A percentile compares a stretch with the other conserved stretches of the same genome.
Evolutionary conservation across 2,888 invertebrate species (phyloP).

Genomic region (Drosophila parthenogenetica): DNA sequence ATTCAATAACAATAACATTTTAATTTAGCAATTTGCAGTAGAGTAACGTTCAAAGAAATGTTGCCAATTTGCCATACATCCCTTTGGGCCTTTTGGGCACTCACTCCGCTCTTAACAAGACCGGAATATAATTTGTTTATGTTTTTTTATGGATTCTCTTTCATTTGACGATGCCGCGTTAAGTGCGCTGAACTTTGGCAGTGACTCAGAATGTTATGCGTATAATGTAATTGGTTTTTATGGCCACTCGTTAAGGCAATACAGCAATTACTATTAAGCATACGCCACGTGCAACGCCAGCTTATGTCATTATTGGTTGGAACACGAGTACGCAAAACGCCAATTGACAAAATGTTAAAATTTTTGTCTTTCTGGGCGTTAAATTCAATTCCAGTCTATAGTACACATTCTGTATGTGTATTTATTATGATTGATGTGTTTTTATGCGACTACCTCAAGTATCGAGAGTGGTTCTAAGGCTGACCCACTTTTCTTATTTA

Average conservation of each 20-base stretch:
- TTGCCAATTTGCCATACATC: conserved; percentile 48
- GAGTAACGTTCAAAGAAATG: conserved; percentile 12
- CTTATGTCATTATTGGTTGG: conserved; percentile 24
- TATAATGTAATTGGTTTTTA: conserved; percentile 51
- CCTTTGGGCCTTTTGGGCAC: conserved; percentile 15
- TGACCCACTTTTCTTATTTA: conserved; percentile 71
- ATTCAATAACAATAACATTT: conserved; percentile 19
- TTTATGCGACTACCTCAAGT: conserved; percentile 41
- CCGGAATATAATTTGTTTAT: conserved; percentile 34
- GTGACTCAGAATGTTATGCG: conserved; percentile 45
- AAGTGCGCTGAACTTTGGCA: conserved; percentile 57
- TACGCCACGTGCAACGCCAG: conserved; percentile 53
- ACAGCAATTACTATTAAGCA: conserved; percentile 40
- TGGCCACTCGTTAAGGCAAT: conserved; percentile 32
- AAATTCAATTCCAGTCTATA: conserved; percentile 30
- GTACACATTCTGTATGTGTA: conserved; percentile 2
- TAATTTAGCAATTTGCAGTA: conserved; percentile 31
- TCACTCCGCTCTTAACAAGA: conserved; percentile 8
- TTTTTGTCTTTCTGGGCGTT: conserved; percentile 24
- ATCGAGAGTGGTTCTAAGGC: conserved; percentile 30
- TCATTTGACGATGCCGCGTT: conserved; percentile 18
- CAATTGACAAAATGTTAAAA: conserved; percentile 22
- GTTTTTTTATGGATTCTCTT: conserved; percentile 11
- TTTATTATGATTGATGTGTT: conserved; percentile 69
- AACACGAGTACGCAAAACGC: background rate